Evolutionary conservation across 2,113 vertebrate genomes (phyloP), one percentile per base, ranked within the genome.

Genomic region (Spea multiplicata): DNA sequence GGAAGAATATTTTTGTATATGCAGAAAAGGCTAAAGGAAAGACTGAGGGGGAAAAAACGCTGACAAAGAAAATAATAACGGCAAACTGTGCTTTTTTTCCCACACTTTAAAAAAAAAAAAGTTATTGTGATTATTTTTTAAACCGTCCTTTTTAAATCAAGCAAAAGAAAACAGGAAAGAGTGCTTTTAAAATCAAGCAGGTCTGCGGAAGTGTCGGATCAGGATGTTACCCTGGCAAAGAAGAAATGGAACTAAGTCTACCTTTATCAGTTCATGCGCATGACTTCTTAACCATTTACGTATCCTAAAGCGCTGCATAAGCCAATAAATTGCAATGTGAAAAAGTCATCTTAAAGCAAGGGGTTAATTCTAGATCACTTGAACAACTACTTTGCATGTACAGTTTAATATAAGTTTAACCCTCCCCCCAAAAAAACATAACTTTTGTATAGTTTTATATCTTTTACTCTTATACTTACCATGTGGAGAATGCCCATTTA

Each of bases 1-100:
- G 83, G 86, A 88, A 86, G 76, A 30, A 0, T 85, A 87, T 86
- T 86, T 89, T 83, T 87, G 87, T 12, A 59, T 66, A 86, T 78
- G 87, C 83, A 85, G 87, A 89, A 82, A 6, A 0, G 59, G 78
- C 75, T 82, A 80, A 74, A 89, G 87, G 87, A 89, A 88, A 86
- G 0, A 4, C 81, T 30, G 30, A 30, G 30, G 30, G 83, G 50
- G 14, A 72, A 3, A 65, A 83, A 48, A 8, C 75, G 80, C 76
- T 73, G 83, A 87, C 86, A 84, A 85, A 73, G 74, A 30, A 45
- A 13, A 73, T 71, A 30, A 50, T 6, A 49, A 49, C 59, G 55
- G 46, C 69, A 71, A 52, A 72, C 13, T 5, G 50, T 13, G 83
- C 71, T 88, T 88, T 89, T 87, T 88, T 88, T 87, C 87, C 88